Evolutionary conservation across 2,888 invertebrate species (phyloP).

Genomic region (Melanchra persicariae): DNA sequence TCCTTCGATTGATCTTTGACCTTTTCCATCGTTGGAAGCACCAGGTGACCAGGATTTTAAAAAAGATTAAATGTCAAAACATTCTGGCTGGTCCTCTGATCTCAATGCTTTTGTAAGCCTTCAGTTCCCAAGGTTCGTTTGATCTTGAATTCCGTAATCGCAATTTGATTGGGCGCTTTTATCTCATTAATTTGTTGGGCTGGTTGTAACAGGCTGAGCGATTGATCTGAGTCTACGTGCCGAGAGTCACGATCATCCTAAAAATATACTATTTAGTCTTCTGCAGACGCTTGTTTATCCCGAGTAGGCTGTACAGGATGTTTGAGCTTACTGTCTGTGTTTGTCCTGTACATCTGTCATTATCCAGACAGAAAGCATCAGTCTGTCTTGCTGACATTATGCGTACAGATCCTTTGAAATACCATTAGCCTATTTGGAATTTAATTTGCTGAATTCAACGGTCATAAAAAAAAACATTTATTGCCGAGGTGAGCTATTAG

Average conservation of each 20-base stretch:
- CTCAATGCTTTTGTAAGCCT: slow-evolving; percentile 25
- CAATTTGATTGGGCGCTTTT: slow-evolving; percentile 29
- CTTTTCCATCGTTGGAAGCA: background rate
- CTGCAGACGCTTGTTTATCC: too few species aligned
- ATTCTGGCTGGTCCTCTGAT: slow-evolving; percentile 34
- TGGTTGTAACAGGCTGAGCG: background rate
- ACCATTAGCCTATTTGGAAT: too few species aligned
- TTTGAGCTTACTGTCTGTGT: too few species aligned
- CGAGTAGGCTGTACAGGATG: too few species aligned
- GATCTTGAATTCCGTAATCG: slow-evolving; percentile 27
- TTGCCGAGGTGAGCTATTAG: too few species aligned
- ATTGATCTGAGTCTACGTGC: background rate
- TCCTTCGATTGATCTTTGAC: slow-evolving; percentile 18
- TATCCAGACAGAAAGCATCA: too few species aligned
- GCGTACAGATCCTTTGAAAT: too few species aligned
- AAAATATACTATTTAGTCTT: background rate
- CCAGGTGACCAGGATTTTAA: slow-evolving; percentile 10
- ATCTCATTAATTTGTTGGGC: background rate
- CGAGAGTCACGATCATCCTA: background rate
- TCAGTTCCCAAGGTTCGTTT: slow-evolving; percentile 8
- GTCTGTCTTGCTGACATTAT: too few species aligned
- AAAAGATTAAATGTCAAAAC: slow-evolving; percentile 51
- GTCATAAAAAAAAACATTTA: too few species aligned
- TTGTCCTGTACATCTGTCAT: too few species aligned
- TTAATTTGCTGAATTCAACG: too few species aligned